Evolutionary conservation across 2,888 invertebrate genomes (phyloP), one percentile per base, ranked within the genome.

Genomic region (Hypolimnas misippus): DNA sequence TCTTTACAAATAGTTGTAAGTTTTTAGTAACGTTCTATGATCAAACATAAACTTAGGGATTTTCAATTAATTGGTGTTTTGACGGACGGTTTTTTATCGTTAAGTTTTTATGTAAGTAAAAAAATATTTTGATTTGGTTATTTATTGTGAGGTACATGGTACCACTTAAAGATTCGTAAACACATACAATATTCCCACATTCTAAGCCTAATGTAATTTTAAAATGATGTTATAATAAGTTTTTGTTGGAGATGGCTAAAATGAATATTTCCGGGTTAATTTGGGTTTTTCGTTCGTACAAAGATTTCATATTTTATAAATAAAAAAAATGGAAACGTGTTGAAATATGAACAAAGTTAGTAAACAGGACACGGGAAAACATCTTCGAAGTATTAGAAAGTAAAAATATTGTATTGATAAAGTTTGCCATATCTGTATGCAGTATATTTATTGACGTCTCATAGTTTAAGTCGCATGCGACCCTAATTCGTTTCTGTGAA

Each of bases 391-490:
- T 25, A 25, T 29, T 14, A 19, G 61, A 40, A 10, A 54, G 40
- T 31, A 50, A 55, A 61, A 55, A 42, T 55, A 55, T 55, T 55
- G 33, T 51, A 49, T 49, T 29, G 25, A 49, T 29, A 29, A 29
- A 25, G 4, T 6, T 16, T 16, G 29, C 29, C 35, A 33, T 55
- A 50, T 33, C 46, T 51, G 40, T 33, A 42, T 40, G 46, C 50
- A 31, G 29, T 21, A 55, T 50, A 21, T 60, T 56, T 60, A 64
- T 60, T 46, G 52, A 62, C 50, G 57, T 53, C 35, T 5, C 31
- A 21, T 52, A 58, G 31, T 42, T 52, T 25, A 54, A 57, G 44
- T 44, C 38, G 51, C 38, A 63, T 58, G 51, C 49, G 31, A 35
- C 58, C 29, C 57, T 62, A 53, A 62, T 55, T 55, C 58, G 55